Conservation (phyloP, 2,888 invertebrate genomes). For the Clistopyga incitator region DNA sequence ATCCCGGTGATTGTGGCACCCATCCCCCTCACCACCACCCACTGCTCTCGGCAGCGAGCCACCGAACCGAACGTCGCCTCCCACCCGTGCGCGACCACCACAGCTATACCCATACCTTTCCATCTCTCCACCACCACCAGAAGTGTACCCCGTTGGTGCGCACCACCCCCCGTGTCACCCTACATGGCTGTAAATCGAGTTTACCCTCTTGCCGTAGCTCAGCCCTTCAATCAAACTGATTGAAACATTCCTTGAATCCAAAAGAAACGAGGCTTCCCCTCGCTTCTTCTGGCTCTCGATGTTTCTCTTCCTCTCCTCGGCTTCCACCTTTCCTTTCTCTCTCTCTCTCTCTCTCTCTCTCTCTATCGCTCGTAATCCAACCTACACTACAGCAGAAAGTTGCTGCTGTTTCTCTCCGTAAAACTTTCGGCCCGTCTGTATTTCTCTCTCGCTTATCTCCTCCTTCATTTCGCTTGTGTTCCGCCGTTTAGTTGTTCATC, state of each 20-base stretch:
- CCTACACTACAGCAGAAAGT: constrained; percentile 20
- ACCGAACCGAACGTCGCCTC: constrained; percentile 69
- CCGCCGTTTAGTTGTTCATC: constrained; percentile 33
- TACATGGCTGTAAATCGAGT: constrained; percentile 84
- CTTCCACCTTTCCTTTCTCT: constrained; percentile 40
- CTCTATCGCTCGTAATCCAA: constrained; percentile 60
- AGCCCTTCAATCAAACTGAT: constrained; percentile 85
- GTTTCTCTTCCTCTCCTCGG: constrained; percentile 61
- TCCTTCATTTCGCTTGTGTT: constrained; percentile 47
- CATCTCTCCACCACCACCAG: constrained; percentile 58
- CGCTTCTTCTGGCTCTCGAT: constrained; percentile 60
- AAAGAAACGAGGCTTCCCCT: constrained; percentile 83
- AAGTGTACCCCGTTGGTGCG: constrained; percentile 27
- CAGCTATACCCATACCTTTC: constrained; percentile 60
- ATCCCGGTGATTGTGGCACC: constrained; percentile 84
- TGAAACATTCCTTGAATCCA: constrained; percentile 85
- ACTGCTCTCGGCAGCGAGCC: constrained; percentile 62
- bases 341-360: constrained; percentile 53
- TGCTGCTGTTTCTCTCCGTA: constrained; percentile 42
- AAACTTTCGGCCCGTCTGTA: constrained; percentile 57
- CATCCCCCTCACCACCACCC: constrained; percentile 70
- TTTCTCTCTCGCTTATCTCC: constrained; percentile 43
- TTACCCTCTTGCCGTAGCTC: constrained; percentile 84
- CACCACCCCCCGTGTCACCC: constrained; percentile 67
- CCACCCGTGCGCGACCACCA: constrained; percentile 66